These are phyloP conservation scores for Dicycla oo DNA, from an alignment of 2,888 invertebrate genomes.

Conservation along the genomic window DNA sequence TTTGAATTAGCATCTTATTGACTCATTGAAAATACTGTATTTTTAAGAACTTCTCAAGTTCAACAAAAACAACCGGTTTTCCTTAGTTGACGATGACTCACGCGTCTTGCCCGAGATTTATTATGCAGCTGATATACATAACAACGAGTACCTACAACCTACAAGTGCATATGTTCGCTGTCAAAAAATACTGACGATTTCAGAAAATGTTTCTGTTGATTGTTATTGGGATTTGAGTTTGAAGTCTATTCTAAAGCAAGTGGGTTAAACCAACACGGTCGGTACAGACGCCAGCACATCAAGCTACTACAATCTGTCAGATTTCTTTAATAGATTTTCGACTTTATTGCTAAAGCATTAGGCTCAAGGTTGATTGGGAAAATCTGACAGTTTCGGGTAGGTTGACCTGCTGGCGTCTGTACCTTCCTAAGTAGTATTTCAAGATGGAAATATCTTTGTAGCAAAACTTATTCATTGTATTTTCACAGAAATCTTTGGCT, in stretches of 20 bases:
- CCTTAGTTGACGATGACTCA: conserved; percentile 46
- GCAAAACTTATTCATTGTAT: background rate
- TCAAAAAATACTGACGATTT: conserved; percentile 34
- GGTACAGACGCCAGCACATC: too few relatives aligned
- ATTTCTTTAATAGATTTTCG: too few relatives aligned
- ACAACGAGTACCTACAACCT: background rate
- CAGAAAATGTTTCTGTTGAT: conserved; percentile 18
- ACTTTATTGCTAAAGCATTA: too few relatives aligned
- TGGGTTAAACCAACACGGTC: conserved; percentile 18
- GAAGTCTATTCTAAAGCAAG: conserved; percentile 12
- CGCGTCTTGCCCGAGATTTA: conserved; percentile 42
- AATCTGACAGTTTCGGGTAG: too few relatives aligned
- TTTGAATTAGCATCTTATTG: conserved; percentile 37
- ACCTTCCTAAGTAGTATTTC: too few relatives aligned
- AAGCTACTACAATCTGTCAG: too few relatives aligned
- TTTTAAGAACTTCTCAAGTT: conserved; percentile 36
- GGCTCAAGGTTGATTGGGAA: too few relatives aligned
- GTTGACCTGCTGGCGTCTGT: too few relatives aligned
- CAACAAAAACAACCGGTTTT: conserved; percentile 45
- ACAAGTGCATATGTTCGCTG: background rate
- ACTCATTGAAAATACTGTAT: background rate
- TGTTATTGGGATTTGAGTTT: conserved; percentile 20
- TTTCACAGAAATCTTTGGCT: background rate
- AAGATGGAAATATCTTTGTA: conserved; percentile 20
- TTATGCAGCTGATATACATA: conserved; percentile 27